phyloP scores from a whole-genome alignment of 1,140 invertebrate genomes.

The Eumaeus atala region DNA sequence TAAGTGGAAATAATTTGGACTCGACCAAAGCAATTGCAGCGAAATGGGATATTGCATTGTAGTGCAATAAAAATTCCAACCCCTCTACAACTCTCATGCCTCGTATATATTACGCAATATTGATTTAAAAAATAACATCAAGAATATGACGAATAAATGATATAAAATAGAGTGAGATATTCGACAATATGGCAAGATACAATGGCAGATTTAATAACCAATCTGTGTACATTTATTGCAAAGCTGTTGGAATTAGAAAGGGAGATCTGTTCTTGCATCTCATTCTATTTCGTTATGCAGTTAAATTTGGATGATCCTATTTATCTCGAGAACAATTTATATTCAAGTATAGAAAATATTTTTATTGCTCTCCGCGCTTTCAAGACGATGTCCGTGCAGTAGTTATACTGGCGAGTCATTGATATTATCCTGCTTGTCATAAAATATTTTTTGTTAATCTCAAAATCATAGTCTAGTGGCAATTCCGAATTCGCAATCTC shows the following conservation, averaged over 20 bases:
- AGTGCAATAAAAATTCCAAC: conserved; percentile 3
- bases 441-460: too few relatives aligned
- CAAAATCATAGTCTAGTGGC: too few relatives aligned
- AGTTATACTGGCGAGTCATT: too few relatives aligned
- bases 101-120: not conserved
- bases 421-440: too few relatives aligned
- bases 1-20: conserved; percentile 5
- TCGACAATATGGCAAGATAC: too few relatives aligned
- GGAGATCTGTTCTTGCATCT: not conserved
- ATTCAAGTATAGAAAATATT: too few relatives aligned
- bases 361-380: too few relatives aligned
- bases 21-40: not conserved
- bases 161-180: not conserved
- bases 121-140: not conserved
- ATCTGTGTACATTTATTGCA: not conserved
- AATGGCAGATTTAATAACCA: not conserved
- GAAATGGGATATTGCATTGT: conserved; percentile 5
- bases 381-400: too few relatives aligned
- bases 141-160: not conserved
- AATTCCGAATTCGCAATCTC: too few relatives aligned
- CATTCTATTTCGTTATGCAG: not conserved
- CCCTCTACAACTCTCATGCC: not conserved
- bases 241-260: not conserved
- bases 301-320: not conserved
- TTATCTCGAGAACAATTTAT: too few relatives aligned